Conservation (phyloP, 2,888 invertebrate genomes). For the Lacanobia oleracea region DNA sequence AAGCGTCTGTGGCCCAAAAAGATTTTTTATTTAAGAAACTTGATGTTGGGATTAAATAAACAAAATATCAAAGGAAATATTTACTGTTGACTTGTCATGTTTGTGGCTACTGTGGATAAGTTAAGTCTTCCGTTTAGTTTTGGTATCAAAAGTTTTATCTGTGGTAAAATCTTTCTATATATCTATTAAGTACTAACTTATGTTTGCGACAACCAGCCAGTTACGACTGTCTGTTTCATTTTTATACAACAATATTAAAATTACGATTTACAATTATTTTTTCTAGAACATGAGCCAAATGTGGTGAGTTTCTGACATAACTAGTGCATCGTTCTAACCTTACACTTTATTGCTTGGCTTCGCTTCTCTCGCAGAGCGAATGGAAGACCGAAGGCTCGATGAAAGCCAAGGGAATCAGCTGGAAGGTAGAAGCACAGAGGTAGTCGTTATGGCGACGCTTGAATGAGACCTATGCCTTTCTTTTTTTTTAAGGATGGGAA, state of each 20-base stretch:
- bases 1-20: slow-evolving; percentile 58
- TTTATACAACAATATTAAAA: neutral
- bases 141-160: slow-evolving; percentile 8
- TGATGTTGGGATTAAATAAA: slow-evolving; percentile 54
- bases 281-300: too few relatives aligned
- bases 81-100: slow-evolving; percentile 32
- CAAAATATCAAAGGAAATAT: slow-evolving; percentile 53
- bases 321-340: too few relatives aligned
- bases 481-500: too few relatives aligned
- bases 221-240: neutral
- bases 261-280: too few relatives aligned
- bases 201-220: neutral
- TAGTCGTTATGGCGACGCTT: too few relatives aligned
- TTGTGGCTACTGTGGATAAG: slow-evolving; percentile 8
- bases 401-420: too few relatives aligned
- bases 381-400: too few relatives aligned
- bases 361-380: too few relatives aligned
- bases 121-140: slow-evolving; percentile 12
- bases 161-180: neutral
- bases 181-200: neutral
- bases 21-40: slow-evolving; percentile 41
- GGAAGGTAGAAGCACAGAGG: too few relatives aligned
- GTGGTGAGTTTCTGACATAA: too few relatives aligned
- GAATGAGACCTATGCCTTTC: too few relatives aligned
- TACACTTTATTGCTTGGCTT: too few relatives aligned